Evolutionary conservation across 2,113 vertebrate species (phyloP).

Genomic region (Mesoclemmys tuberculata): DNA sequence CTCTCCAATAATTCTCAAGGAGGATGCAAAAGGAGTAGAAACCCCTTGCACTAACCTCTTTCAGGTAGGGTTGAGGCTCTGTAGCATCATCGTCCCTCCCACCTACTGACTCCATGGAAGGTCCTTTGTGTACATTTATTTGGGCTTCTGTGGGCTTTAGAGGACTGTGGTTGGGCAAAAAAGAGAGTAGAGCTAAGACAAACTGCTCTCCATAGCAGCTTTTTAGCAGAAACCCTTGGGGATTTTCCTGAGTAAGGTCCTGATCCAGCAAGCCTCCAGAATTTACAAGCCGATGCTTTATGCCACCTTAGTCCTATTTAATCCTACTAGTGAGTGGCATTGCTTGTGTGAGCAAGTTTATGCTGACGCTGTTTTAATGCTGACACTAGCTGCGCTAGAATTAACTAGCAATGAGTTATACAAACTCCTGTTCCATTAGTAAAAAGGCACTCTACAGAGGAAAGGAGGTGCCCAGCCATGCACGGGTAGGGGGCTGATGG

Average conservation of each 20-base stretch:
- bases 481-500: no score
- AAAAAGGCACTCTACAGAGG: neutral
- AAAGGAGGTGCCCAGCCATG: no score
- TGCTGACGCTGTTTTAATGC: neutral
- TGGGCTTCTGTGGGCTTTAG: neutral
- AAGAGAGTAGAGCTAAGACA: neutral
- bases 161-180: neutral
- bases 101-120: neutral
- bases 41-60: neutral
- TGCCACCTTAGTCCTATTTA: no score
- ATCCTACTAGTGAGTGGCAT: no score
- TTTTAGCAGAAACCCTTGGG: neutral
- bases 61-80: neutral
- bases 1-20: neutral
- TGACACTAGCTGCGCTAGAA: neutral
- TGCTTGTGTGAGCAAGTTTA: no score
- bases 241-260: neutral
- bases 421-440: neutral
- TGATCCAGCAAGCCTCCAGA: neutral
- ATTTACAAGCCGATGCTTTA: neutral
- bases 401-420: rapidly evolving
- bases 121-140: neutral
- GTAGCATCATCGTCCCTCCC: neutral
- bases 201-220: neutral
- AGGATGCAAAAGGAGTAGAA: neutral